phyloP scores from a whole-genome alignment of 2,113 vertebrate genomes.

The Indicator maculatus region DNA sequence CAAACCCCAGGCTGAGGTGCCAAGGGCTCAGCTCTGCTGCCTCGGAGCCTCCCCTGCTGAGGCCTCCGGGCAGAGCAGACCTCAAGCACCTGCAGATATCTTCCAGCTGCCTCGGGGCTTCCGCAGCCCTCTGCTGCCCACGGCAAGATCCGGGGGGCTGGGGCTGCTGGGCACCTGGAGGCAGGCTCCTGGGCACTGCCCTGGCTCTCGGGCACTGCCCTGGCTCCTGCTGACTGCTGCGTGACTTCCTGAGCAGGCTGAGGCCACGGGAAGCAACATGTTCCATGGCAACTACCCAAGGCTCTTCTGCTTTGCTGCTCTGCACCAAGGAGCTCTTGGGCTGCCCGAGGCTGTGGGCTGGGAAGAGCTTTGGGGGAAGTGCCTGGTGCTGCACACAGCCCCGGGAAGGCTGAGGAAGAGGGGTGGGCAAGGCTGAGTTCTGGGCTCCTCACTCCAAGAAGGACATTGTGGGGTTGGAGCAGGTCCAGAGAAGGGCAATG shows the following conservation, averaged over 20 bases:
- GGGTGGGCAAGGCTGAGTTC: rapidly evolving
- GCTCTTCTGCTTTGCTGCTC: background rate
- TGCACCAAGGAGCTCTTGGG: background rate
- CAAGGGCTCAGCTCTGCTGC: background rate
- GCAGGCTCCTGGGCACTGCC: background rate
- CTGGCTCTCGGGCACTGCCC: background rate
- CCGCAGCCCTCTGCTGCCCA: background rate
- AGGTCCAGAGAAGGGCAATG: too few relatives aligned
- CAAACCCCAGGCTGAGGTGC: background rate
- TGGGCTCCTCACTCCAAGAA: too few relatives aligned
- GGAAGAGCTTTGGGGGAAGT: rapidly evolving
- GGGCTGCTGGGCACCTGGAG: background rate
- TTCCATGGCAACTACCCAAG: rapidly evolving
- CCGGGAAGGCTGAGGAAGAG: background rate
- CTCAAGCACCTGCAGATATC: background rate
- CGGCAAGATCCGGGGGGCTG: rapidly evolving
- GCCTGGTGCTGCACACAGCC: rapidly evolving
- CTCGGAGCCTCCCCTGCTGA: rapidly evolving
- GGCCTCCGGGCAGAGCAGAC: rapidly evolving
- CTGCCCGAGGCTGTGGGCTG: background rate
- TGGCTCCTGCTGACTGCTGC: background rate
- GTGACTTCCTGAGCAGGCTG: background rate
- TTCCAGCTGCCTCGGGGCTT: background rate
- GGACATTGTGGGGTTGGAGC: too few relatives aligned
- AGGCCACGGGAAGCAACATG: background rate